Evolutionary conservation across 1,140 invertebrate genomes (phyloP).

Genomic region (Cepaea nemoralis): DNA sequence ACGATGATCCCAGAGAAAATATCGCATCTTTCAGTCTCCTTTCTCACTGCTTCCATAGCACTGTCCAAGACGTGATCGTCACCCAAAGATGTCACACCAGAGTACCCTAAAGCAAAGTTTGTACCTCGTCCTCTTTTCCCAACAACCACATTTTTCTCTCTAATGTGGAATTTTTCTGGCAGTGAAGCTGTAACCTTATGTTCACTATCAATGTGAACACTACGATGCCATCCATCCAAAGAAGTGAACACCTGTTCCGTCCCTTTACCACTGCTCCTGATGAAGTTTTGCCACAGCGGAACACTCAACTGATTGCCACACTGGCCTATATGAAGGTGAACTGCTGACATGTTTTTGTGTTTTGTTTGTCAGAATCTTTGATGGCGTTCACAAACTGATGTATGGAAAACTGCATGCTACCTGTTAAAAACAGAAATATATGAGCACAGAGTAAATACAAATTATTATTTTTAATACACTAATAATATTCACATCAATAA

Average conservation of each 20-base stretch:
- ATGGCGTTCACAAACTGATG: too few species aligned
- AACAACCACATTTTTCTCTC: conserved; percentile 62
- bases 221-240: conserved; percentile 52
- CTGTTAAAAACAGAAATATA: too few species aligned
- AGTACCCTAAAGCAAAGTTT: conserved; percentile 69
- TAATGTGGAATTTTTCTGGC: conserved; percentile 45
- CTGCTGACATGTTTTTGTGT: conserved; percentile 37
- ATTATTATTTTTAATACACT: too few species aligned
- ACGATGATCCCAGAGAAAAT: conserved; percentile 60
- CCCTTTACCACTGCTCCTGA: background rate
- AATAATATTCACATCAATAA: too few species aligned
- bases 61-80: conserved; percentile 63
- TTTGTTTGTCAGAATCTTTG: too few species aligned
- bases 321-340: conserved; percentile 38
- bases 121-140: conserved; percentile 67
- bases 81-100: conserved; percentile 56
- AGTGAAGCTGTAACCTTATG: conserved; percentile 58
- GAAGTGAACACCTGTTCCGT: conserved; percentile 43
- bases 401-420: too few species aligned
- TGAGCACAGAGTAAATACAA: too few species aligned
- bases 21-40: conserved; percentile 65
- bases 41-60: conserved; percentile 59
- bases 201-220: conserved; percentile 63
- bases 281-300: conserved; percentile 34
- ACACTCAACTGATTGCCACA: conserved; percentile 42